Conservation (phyloP, 2,888 invertebrate species). For the Trachelus troglodyta region DNA sequence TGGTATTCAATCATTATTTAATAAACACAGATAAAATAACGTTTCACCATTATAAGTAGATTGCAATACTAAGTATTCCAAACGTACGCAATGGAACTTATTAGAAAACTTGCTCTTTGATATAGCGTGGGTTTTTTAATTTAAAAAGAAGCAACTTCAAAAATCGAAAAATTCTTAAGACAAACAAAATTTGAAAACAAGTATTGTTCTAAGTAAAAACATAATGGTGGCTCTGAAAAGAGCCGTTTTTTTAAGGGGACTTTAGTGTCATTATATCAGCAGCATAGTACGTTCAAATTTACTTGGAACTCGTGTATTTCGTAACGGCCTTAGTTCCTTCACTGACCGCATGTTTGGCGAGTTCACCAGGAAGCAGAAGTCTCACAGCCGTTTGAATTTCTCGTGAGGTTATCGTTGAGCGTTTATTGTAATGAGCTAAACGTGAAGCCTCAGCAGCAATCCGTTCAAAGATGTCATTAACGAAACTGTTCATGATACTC, state of each 20-base stretch:
- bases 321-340: conserved; percentile 76
- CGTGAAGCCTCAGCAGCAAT: conserved; percentile 76
- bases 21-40: too few relatives aligned
- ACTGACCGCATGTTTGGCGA: conserved; percentile 78
- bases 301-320: conserved; percentile 69
- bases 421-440: conserved; percentile 73
- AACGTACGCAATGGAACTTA: too few relatives aligned
- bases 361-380: conserved; percentile 77
- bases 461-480: conserved; percentile 80
- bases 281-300: conserved; percentile 21
- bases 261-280: background rate
- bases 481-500: conserved; percentile 81
- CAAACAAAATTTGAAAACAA: background rate
- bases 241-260: conserved; percentile 7
- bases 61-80: too few relatives aligned
- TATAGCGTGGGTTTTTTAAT: too few relatives aligned
- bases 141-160: too few relatives aligned
- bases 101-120: too few relatives aligned
- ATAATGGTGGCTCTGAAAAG: conserved; percentile 16
- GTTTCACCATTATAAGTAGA: too few relatives aligned
- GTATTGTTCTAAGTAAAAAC: background rate
- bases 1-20: too few relatives aligned
- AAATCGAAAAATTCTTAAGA: too few relatives aligned
- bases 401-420: conserved; percentile 75
- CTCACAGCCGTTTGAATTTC: conserved; percentile 79